A percentile compares a stretch with the other conserved stretches of the same genome.
Evolutionary conservation across 2,113 vertebrate species (phyloP).

Genomic region (Cisticola juncidis): DNA sequence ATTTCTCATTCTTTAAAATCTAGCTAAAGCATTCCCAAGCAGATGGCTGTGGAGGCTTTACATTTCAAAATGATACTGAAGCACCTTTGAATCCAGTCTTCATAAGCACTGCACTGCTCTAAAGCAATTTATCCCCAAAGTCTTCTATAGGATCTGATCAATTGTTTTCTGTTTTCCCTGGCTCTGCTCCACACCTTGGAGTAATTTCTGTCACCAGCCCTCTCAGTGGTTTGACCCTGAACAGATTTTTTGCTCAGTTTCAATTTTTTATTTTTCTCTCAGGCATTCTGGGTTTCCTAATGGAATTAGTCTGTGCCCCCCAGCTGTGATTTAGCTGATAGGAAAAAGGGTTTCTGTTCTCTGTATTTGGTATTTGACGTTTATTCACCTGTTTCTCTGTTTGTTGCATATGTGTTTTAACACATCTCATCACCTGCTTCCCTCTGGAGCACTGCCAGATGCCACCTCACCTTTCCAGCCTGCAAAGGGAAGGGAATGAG

Average conservation of each 20-base stretch:
- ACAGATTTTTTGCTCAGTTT: neutral
- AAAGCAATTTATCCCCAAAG: neutral
- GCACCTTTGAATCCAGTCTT: neutral
- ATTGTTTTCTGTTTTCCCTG: neutral
- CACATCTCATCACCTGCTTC: neutral
- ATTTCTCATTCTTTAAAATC: neutral
- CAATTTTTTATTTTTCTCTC: neutral
- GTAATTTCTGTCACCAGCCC: neutral
- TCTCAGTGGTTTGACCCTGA: neutral
- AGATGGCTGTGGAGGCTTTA: neutral
- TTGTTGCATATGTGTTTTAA: neutral
- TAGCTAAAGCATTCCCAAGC: neutral
- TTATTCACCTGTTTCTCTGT: neutral
- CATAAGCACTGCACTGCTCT: neutral
- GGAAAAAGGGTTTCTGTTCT: neutral
- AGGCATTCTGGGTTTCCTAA: neutral
- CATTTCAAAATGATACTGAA: neutral
- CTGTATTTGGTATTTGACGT: neutral
- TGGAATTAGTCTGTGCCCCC: neutral
- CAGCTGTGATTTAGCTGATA: neutral
- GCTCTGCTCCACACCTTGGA: neutral
- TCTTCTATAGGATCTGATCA: neutral
- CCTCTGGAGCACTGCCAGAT: neutral
- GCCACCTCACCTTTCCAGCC: neutral
- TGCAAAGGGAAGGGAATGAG: neutral